Conservation (phyloP, 2,113 vertebrate species). For the Pseudopipra pipra region DNA sequence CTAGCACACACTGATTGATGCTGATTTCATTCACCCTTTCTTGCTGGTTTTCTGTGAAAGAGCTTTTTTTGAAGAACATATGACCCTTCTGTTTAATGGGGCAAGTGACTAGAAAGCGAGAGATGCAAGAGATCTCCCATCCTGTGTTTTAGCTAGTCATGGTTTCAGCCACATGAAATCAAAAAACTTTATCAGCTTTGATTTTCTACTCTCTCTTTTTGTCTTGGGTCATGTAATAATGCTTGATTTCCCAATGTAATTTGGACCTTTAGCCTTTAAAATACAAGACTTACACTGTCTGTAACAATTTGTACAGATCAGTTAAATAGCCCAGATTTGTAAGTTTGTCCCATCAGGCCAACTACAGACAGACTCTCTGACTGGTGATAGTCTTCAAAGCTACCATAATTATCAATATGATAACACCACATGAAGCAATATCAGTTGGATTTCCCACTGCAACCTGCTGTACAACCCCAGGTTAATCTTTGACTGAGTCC, state of each 20-base stretch:
- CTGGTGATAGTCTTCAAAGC: neutral
- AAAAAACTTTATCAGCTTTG: neutral
- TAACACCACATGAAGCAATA: neutral
- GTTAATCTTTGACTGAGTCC: neutral
- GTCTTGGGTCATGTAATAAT: neutral
- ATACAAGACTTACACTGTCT: neutral
- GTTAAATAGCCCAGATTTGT: neutral
- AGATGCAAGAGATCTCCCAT: neutral
- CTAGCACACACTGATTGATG: neutral
- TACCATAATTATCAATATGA: neutral
- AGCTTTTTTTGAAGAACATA: neutral
- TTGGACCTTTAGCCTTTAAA: neutral
- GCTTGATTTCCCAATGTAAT: neutral
- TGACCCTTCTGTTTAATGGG: neutral
- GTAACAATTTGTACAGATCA: neutral
- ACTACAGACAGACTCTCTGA: neutral
- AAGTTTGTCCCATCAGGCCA: neutral
- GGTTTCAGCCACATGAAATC: neutral
- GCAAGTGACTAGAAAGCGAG: neutral
- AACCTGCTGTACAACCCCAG: neutral
- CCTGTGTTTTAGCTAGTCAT: neutral
- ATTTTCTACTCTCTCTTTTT: neutral
- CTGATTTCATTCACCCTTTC: neutral
- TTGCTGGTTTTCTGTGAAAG: neutral
- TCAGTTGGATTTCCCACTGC: neutral